Evolutionary conservation across 2,113 vertebrate genomes (phyloP).

Genomic region (Phalacrocorax brasilianus): DNA sequence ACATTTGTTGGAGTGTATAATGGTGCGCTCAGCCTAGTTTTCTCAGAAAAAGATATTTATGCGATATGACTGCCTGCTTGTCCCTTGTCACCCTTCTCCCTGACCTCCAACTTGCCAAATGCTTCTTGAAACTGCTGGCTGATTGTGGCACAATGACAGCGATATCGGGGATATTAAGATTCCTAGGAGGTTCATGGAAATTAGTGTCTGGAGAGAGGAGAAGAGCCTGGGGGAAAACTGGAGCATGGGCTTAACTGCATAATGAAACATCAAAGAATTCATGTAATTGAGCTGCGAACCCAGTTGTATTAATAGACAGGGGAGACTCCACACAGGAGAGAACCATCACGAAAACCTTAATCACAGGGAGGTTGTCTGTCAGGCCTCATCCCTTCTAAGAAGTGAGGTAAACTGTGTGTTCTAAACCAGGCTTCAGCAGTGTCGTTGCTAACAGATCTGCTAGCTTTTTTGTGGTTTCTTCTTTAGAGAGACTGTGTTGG

Average conservation of each 20-base stretch:
- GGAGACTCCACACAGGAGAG: neutral
- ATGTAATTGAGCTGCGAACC: neutral
- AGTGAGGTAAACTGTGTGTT: neutral
- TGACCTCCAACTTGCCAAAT: neutral
- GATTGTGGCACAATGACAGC: neutral
- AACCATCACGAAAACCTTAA: neutral
- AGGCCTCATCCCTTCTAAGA: neutral
- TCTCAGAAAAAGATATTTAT: neutral
- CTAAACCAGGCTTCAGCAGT: neutral
- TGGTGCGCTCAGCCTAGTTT: neutral
- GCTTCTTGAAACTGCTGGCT: neutral
- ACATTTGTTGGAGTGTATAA: neutral
- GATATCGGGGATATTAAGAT: neutral
- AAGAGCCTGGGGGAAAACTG: neutral
- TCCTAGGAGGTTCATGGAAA: neutral
- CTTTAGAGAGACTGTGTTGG: neutral
- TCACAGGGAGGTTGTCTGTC: neutral
- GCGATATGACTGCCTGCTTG: neutral
- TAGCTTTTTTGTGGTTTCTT: neutral
- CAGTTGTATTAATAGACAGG: neutral
- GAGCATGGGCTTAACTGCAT: neutral
- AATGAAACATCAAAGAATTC: neutral
- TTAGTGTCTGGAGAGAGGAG: neutral
- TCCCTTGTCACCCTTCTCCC: neutral
- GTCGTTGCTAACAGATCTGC: neutral